These are phyloP conservation scores for Drosophila tripunctata DNA, from an alignment of 2,888 invertebrate genomes.

Conservation along the genomic window DNA sequence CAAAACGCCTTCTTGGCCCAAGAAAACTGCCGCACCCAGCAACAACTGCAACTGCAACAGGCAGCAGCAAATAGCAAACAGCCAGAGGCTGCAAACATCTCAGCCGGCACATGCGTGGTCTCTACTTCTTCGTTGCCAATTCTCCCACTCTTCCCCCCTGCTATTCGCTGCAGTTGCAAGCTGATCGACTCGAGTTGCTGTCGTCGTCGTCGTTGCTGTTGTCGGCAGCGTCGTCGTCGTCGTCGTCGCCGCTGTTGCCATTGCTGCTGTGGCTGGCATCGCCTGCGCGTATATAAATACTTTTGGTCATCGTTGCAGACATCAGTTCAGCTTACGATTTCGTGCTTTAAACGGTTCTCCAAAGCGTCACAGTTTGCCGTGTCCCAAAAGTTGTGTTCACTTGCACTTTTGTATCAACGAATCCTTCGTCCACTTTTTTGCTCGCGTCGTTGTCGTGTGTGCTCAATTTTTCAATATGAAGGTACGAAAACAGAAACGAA, in stretches of 20 bases:
- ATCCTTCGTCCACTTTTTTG: conserved; percentile 60
- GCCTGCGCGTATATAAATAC: conserved; percentile 84
- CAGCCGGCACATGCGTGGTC: conserved; percentile 66
- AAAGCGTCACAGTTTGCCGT: conserved; percentile 49
- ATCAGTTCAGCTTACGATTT: conserved; percentile 84
- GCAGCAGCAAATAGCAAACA: conserved; percentile 21
- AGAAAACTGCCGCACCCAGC: conserved; percentile 68
- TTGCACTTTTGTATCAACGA: conserved; percentile 34
- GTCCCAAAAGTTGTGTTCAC: conserved; percentile 45
- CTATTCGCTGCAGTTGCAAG: conserved; percentile 58
- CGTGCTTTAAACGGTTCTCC: conserved; percentile 82
- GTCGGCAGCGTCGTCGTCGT: conserved; percentile 31
- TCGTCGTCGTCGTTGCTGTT: conserved; percentile 30
- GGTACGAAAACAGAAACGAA: conserved; percentile 53
- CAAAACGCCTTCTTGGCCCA: conserved; percentile 65
- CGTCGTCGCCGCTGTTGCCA: conserved; percentile 32
- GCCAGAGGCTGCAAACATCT: conserved; percentile 22
- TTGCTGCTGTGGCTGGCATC: conserved; percentile 46
- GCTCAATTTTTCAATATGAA: conserved; percentile 61
- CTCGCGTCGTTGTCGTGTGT: conserved; percentile 69
- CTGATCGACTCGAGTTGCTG: conserved; percentile 37
- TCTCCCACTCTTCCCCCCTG: not conserved
- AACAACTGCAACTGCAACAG: conserved; percentile 27
- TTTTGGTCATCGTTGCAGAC: conserved; percentile 84
- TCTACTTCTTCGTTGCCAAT: conserved; percentile 20